phyloP scores from a whole-genome alignment of 1,140 invertebrate genomes.

The Spodoptera frugiperda region DNA sequence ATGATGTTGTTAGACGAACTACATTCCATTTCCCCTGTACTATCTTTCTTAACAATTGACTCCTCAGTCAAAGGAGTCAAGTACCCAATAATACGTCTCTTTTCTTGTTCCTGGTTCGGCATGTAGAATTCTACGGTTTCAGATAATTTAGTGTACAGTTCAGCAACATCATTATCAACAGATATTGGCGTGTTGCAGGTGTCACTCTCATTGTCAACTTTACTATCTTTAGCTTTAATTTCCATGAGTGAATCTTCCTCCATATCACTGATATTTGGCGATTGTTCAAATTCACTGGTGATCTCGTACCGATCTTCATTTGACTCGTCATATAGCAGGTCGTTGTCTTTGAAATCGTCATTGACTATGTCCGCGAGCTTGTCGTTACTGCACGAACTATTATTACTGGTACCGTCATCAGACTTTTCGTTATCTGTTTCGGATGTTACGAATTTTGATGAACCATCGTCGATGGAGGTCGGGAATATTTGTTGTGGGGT shows the following conservation, averaged over 20 bases:
- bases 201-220: conserved; percentile 55
- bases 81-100: conserved; percentile 56
- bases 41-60: conserved; percentile 62
- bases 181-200: conserved; percentile 62
- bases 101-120: conserved; percentile 52
- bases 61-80: conserved; percentile 77
- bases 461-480: conserved; percentile 62
- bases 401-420: conserved; percentile 42
- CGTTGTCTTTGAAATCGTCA: conserved; percentile 59
- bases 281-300: conserved; percentile 59
- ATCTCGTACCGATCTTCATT: conserved; percentile 51
- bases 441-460: conserved; percentile 59
- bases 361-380: conserved; percentile 58
- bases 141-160: conserved; percentile 68
- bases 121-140: conserved; percentile 57
- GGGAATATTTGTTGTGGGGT: conserved; percentile 47
- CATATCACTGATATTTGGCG: conserved; percentile 65
- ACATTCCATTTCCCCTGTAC: conserved; percentile 59
- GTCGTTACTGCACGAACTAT: conserved; percentile 49
- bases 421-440: conserved; percentile 54
- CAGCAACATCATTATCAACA: conserved; percentile 69
- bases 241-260: conserved; percentile 77
- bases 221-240: conserved; percentile 40
- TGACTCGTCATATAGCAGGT: conserved; percentile 44
- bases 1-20: conserved; percentile 46